Percentiles rank a stretch among this genome's conserved stretches.
phyloP scores from a whole-genome alignment of 2,888 invertebrate species.

The Rhagophthalmus giganteus region DNA sequence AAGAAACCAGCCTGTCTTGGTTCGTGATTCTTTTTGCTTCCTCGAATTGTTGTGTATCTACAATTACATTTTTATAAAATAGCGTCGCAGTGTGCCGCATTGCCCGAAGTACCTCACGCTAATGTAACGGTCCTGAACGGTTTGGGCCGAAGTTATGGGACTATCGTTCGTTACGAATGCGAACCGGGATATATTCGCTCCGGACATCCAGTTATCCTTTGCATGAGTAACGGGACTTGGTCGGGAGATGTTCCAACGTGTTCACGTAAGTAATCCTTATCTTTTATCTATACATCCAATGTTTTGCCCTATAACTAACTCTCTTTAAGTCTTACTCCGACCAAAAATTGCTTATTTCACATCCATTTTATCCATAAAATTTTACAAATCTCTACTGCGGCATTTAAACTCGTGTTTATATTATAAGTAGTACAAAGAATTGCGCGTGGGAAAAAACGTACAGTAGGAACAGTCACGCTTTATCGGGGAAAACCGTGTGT shows the following conservation, averaged over 20 bases:
- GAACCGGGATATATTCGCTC: conserved; percentile 87
- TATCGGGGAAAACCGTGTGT: no score
- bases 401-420: no score
- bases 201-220: conserved; percentile 87
- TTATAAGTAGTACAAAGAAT: no score
- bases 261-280: conserved; percentile 61
- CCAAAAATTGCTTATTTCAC: no score
- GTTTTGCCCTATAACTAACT: no score
- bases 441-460: no score
- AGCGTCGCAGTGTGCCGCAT: conserved; percentile 89
- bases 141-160: conserved; percentile 89
- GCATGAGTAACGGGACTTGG: conserved; percentile 96
- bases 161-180: conserved; percentile 89
- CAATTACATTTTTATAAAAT: conserved; percentile 11
- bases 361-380: no score
- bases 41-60: background rate
- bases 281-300: background rate
- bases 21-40: conserved; percentile 48
- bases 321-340: no score
- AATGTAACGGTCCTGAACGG: conserved; percentile 86
- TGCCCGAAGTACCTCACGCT: conserved; percentile 85
- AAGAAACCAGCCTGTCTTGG: conserved; percentile 87
- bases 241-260: conserved; percentile 89
- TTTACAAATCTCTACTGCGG: no score
- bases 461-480: no score